phyloP scores from a whole-genome alignment of 2,113 vertebrate species.

The Anarhynchus alexandrinus region DNA sequence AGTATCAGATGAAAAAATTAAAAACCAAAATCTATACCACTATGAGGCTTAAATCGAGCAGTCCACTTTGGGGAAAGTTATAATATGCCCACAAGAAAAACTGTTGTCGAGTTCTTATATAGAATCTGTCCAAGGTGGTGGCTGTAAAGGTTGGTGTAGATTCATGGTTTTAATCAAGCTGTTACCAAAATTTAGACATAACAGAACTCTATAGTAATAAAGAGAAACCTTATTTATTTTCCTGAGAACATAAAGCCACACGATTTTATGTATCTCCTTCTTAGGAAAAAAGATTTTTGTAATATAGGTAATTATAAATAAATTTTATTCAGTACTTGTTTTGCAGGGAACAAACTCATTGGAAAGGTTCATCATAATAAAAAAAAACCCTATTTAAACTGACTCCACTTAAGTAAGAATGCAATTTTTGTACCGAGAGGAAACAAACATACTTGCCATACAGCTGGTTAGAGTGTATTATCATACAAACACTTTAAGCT shows the following conservation, averaged over 20 bases:
- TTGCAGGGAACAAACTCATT: not conserved
- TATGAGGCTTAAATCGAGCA: not conserved
- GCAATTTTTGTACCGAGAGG: not conserved
- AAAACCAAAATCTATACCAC: not conserved
- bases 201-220: not conserved
- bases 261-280: not conserved
- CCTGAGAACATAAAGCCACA: not conserved
- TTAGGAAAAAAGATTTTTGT: not conserved
- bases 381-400: not conserved
- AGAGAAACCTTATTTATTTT: not conserved
- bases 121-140: not conserved
- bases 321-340: not conserved
- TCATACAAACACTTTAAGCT: not conserved
- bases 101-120: not conserved
- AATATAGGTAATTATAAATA: constrained; percentile 1
- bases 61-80: not conserved
- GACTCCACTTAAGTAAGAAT: not conserved
- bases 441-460: not conserved
- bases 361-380: not conserved
- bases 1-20: not conserved
- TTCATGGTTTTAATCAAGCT: constrained; percentile 51
- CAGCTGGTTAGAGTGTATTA: not conserved
- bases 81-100: not conserved
- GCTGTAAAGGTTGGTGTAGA: not conserved
- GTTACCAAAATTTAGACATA: not conserved